Percentiles rank a stretch among this genome's conserved stretches.
Conservation (phyloP, 2,113 vertebrate species). For the Rissa tridactyla region DNA sequence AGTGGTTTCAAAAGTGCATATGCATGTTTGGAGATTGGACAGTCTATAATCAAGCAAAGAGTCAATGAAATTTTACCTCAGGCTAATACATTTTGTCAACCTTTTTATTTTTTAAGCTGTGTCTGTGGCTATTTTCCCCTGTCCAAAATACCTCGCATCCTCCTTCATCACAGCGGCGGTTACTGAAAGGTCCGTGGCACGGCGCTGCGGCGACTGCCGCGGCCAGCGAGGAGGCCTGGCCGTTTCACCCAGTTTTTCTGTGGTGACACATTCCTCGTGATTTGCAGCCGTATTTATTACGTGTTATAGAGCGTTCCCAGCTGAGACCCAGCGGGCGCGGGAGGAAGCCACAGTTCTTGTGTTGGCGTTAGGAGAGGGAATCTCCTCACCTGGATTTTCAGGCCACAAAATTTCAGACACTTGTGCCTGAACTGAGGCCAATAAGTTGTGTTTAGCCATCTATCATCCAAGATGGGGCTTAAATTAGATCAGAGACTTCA, state of each 20-base stretch:
- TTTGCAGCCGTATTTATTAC: background rate
- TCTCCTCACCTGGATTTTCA: background rate
- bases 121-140: conserved; percentile 6
- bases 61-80: conserved; percentile 54
- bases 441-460: background rate
- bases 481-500: background rate
- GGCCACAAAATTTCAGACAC: background rate
- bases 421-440: background rate
- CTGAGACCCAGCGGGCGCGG: background rate
- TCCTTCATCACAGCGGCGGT: background rate
- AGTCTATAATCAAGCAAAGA: conserved; percentile 19
- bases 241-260: background rate
- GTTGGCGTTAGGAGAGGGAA: background rate
- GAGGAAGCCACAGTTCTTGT: background rate
- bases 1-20: background rate
- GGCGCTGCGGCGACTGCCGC: background rate
- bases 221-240: background rate
- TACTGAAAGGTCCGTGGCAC: conserved; percentile 6
- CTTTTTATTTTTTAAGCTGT: background rate
- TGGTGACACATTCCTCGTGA: background rate
- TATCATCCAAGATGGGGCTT: background rate
- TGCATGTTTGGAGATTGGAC: background rate
- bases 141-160: conserved; percentile 34
- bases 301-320: background rate
- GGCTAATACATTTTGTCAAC: conserved; percentile 53